Conservation (phyloP, 2,797 vertebrate genomes). For the Sebastes hubbsi region DNA sequence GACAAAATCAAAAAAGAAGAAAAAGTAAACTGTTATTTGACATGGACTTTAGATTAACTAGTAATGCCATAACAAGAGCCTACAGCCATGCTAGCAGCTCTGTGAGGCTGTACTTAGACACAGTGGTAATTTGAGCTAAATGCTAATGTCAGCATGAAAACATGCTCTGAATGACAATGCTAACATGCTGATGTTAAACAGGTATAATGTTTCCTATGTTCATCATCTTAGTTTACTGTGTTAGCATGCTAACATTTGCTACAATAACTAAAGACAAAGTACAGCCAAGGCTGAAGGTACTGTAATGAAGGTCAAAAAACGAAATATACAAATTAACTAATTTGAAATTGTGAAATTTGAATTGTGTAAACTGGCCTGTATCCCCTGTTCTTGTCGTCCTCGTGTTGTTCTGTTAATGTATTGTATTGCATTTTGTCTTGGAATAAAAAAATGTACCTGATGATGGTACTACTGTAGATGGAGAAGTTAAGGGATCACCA, state of each 20-base stretch:
- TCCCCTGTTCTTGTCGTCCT: no score
- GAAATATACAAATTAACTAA: neutral
- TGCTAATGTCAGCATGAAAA: neutral
- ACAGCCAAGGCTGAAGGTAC: neutral
- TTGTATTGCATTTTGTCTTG: no score
- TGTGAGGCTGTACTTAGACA: neutral
- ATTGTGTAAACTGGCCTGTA: no score
- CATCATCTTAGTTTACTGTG: neutral
- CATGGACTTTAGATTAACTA: neutral
- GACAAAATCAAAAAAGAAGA: neutral
- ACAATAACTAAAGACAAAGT: neutral
- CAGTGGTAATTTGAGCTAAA: neutral
- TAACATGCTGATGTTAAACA: neutral
- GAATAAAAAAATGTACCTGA: neutral
- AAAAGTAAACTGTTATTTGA: neutral
- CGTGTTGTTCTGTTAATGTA: no score
- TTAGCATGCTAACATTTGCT: neutral
- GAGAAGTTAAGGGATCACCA: neutral
- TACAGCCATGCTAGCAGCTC: neutral
- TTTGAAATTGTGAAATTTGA: no score
- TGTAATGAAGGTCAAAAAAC: neutral
- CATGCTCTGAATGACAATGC: neutral
- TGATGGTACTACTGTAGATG: neutral
- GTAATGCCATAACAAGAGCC: neutral
- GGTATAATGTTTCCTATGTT: neutral